Evolutionary conservation across 2,797 vertebrate species (phyloP).

Genomic region (Ctenosaura bakeri): DNA sequence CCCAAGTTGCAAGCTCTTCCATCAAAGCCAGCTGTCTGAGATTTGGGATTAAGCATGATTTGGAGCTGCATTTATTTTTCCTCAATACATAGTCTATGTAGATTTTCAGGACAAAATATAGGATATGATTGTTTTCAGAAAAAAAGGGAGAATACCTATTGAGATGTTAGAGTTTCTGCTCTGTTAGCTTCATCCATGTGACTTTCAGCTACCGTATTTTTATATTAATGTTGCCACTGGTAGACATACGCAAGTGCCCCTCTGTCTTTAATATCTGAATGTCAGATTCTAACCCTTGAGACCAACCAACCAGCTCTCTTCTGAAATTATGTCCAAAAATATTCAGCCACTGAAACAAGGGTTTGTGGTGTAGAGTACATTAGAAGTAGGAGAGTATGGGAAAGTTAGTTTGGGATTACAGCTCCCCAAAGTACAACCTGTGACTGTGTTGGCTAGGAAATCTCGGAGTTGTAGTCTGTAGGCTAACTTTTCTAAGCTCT

Average conservation of each 20-base stretch:
- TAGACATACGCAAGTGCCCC: neutral
- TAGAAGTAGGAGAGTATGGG: neutral
- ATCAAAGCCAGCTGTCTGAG: constrained; percentile 51
- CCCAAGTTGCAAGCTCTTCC: constrained; percentile 54
- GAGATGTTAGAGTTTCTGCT: constrained; percentile 29
- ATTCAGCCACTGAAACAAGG: neutral
- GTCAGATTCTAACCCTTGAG: neutral
- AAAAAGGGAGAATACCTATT: constrained; percentile 20
- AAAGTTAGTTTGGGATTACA: no score
- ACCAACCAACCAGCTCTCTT: neutral
- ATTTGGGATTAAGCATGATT: constrained; percentile 29
- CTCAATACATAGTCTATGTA: neutral
- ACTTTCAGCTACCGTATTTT: neutral
- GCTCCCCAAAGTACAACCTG: no score
- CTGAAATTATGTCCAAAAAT: neutral
- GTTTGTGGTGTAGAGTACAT: no score
- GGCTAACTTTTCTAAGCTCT: neutral
- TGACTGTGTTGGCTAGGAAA: no score
- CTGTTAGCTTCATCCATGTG: constrained; percentile 9
- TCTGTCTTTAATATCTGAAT: neutral
- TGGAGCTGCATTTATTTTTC: constrained; percentile 20
- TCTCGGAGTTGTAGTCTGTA: neutral
- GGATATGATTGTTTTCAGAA: neutral
- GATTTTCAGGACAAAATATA: neutral
- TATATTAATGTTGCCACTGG: neutral